A percentile compares a stretch with the other conserved stretches of the same genome.
These are phyloP conservation scores for Caenorhabditis tropicalis DNA, from an alignment of 1,140 invertebrate species.

Conservation along the genomic window DNA sequence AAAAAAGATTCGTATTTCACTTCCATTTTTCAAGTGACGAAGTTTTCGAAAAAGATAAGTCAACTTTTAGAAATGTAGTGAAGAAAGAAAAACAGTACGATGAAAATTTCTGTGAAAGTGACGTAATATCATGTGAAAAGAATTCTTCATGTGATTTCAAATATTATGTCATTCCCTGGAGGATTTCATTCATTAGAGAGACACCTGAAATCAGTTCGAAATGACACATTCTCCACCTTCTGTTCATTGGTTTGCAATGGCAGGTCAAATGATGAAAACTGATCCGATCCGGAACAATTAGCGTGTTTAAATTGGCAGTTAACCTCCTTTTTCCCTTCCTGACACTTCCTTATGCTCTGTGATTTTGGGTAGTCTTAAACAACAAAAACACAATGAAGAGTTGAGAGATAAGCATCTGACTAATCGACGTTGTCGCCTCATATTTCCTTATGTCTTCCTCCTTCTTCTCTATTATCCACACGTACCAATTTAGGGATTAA, in stretches of 20 bases:
- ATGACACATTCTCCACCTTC: background rate
- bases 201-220: background rate
- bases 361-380: background rate
- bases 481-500: conserved; percentile 34
- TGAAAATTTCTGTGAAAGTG: too few relatives aligned
- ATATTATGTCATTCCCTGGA: too few relatives aligned
- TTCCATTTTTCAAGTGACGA: background rate
- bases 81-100: too few relatives aligned
- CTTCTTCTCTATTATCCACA: background rate
- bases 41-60: too few relatives aligned
- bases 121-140: too few relatives aligned
- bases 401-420: conserved; percentile 42
- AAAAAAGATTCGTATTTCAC: background rate
- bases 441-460: background rate
- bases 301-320: conserved; percentile 8
- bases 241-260: background rate
- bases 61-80: too few relatives aligned
- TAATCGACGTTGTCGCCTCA: conserved; percentile 32
- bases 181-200: too few relatives aligned
- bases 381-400: conserved; percentile 27
- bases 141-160: too few relatives aligned
- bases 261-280: background rate
- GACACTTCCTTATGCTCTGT: conserved; percentile 37
- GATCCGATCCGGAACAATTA: conserved; percentile 40
- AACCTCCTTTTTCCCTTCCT: background rate